Conservation (phyloP, 2,888 invertebrate species). For the Euplagia quadripunctaria region DNA sequence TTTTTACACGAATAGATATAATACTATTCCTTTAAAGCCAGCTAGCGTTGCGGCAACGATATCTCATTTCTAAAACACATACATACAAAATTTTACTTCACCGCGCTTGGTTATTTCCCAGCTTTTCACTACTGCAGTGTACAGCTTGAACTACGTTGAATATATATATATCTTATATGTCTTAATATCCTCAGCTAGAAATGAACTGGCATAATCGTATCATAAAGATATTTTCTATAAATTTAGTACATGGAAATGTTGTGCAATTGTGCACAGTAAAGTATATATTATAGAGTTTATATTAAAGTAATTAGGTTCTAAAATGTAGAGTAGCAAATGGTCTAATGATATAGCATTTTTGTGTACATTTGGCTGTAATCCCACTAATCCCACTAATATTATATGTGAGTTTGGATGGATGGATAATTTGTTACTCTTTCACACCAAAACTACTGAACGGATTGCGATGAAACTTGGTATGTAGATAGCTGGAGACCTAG, state of each 20-base stretch:
- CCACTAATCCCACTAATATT: too few relatives aligned
- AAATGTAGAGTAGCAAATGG: too few relatives aligned
- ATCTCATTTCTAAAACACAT: conserved; percentile 9
- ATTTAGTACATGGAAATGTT: background rate
- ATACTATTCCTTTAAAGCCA: background rate
- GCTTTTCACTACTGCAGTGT: conserved; percentile 11
- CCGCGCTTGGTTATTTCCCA: conserved; percentile 10
- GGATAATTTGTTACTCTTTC: too few relatives aligned
- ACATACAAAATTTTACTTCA: conserved; percentile 27
- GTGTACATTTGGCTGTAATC: too few relatives aligned
- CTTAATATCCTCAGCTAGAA: background rate
- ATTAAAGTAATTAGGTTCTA: too few relatives aligned
- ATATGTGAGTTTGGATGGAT: too few relatives aligned
- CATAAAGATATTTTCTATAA: background rate
- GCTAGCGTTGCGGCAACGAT: background rate
- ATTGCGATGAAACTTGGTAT: too few relatives aligned
- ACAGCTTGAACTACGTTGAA: conserved; percentile 28
- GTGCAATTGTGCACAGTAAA: background rate
- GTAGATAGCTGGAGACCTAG: too few relatives aligned
- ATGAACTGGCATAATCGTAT: background rate
- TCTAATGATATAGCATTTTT: too few relatives aligned
- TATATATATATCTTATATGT: background rate
- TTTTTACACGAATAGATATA: background rate
- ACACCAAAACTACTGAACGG: too few relatives aligned
- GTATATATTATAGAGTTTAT: too few relatives aligned